These are phyloP conservation scores for Antheraea yamamai DNA, from an alignment of 2,888 invertebrate genomes.

Conservation along the genomic window DNA sequence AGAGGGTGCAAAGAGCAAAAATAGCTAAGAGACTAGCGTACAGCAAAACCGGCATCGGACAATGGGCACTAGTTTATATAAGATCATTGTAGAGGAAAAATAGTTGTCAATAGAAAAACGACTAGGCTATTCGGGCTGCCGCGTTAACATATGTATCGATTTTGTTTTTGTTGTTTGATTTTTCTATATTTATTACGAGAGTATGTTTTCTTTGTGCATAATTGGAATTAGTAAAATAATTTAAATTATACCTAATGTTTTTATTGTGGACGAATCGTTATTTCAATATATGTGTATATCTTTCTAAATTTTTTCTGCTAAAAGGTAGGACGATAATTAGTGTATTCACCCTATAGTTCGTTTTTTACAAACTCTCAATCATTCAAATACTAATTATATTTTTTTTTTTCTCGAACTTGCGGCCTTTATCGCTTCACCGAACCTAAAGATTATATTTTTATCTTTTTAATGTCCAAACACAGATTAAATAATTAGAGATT, in stretches of 20 bases:
- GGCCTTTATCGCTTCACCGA: no score
- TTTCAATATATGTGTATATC: not conserved
- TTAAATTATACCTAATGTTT: slow-evolving; percentile 15
- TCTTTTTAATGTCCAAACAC: no score
- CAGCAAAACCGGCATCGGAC: slow-evolving; percentile 12
- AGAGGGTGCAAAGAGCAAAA: slow-evolving; percentile 5
- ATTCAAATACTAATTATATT: not conserved
- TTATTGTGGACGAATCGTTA: not conserved
- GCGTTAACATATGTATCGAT: not conserved
- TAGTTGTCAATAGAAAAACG: slow-evolving; percentile 9
- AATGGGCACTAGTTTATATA: slow-evolving; percentile 7
- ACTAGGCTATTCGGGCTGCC: not conserved
- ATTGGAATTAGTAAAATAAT: slow-evolving; percentile 14
- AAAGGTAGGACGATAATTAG: not conserved
- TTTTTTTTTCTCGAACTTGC: no score
- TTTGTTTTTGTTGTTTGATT: not conserved
- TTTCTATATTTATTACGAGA: not conserved
- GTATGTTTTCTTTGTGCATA: not conserved
- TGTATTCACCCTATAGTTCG: not conserved
- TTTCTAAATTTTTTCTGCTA: no score
- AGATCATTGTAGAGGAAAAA: not conserved
- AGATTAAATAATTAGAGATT: no score
- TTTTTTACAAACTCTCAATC: not conserved
- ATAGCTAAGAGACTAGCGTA: slow-evolving; percentile 1
- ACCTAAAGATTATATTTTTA: no score